phyloP scores from a whole-genome alignment of 2,888 invertebrate genomes.

The Drosophila infuscata region DNA sequence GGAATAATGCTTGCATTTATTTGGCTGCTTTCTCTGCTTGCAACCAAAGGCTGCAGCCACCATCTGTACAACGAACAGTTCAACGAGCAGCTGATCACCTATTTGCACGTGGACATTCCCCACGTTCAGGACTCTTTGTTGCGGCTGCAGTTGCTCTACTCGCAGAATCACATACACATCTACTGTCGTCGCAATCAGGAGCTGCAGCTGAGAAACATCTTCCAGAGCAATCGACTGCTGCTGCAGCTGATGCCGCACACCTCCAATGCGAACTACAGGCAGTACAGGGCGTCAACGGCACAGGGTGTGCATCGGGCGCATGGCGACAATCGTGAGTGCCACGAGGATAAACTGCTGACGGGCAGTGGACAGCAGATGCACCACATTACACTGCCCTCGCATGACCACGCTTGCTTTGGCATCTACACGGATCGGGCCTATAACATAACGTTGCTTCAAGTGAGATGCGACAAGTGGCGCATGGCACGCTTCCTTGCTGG shows the following conservation, averaged over 20 bases:
- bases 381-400: conserved; percentile 30
- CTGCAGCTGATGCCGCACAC: conserved; percentile 21
- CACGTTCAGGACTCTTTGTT: conserved; percentile 6
- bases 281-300: conserved; percentile 43
- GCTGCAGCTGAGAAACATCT: conserved; percentile 26
- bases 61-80: neutral
- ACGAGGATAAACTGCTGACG: conserved; percentile 32
- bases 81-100: conserved; percentile 8
- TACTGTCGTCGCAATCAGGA: conserved; percentile 37
- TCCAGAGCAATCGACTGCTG: conserved; percentile 38
- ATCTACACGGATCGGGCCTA: conserved; percentile 46
- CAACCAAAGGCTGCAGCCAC: neutral
- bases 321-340: neutral
- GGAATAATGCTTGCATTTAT: conserved; percentile 2
- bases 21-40: neutral
- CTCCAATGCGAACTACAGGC: conserved; percentile 15
- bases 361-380: neutral
- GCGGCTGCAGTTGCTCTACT: conserved; percentile 23
- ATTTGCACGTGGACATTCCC: conserved; percentile 14
- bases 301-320: conserved; percentile 16
- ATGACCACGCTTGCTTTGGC: conserved; percentile 53
- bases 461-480: conserved; percentile 22
- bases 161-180: conserved; percentile 27
- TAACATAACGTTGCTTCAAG: conserved; percentile 37
- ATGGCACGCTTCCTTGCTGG: conserved; percentile 36